phyloP scores from a whole-genome alignment of 2,888 invertebrate species.

The Rhingia rostrata region DNA sequence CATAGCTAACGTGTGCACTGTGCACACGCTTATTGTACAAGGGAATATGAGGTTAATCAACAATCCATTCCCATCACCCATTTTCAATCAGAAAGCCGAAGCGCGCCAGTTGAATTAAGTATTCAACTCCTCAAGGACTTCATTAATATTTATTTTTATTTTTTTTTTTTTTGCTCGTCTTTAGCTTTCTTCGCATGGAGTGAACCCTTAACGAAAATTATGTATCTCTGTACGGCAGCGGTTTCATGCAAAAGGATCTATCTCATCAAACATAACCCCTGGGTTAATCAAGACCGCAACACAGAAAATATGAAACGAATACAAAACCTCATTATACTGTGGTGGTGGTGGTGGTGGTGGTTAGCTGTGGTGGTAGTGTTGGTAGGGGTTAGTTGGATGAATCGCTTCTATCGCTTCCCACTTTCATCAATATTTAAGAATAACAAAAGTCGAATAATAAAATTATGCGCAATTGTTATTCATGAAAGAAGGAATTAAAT shows the following conservation, averaged over 20 bases:
- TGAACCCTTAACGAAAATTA: conserved; percentile 17
- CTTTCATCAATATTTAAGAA: conserved; percentile 69
- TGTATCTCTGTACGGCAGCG: conserved; percentile 6
- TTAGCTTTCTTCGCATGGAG: not conserved
- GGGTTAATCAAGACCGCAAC: conserved; percentile 65
- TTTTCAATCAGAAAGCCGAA: conserved; percentile 27
- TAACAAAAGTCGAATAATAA: conserved; percentile 72
- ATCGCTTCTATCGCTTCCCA: conserved; percentile 49
- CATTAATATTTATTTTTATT: conserved; percentile 65
- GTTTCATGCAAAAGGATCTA: conserved; percentile 47
- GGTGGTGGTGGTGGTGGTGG: not conserved
- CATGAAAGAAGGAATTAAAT: conserved; percentile 71
- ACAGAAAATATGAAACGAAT: conserved; percentile 36
- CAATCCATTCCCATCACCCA: conserved; percentile 27
- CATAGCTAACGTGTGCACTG: not conserved
- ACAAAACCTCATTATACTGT: conserved; percentile 53
- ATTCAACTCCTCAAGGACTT: conserved; percentile 69
- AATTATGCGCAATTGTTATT: conserved; percentile 74
- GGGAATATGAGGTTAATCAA: conserved; percentile 45
- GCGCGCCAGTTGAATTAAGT: conserved; percentile 42
- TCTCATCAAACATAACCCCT: conserved; percentile 57
- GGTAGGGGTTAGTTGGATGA: conserved; percentile 23
- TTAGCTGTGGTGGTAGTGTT: not conserved
- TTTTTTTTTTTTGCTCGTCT: conserved; percentile 4
- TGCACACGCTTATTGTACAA: conserved; percentile 3